A percentile compares a stretch with the other conserved stretches of the same genome.
Evolutionary conservation across 2,113 vertebrate genomes (phyloP).

Genomic region (Entelurus aequoreus): DNA sequence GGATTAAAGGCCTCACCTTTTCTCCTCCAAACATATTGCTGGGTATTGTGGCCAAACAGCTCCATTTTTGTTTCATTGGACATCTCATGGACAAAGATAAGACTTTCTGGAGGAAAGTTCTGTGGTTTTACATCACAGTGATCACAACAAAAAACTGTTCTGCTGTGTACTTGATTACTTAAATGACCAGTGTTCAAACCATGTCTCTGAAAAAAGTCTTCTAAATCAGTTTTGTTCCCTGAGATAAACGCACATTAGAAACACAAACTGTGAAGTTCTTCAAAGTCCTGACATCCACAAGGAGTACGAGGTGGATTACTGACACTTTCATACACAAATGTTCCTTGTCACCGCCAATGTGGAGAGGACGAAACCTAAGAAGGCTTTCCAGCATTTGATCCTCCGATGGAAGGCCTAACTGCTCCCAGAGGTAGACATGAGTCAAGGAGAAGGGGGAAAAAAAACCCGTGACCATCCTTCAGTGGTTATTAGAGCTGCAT

Average conservation of each 20-base stretch:
- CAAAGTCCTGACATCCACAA: slow-evolving; percentile 40
- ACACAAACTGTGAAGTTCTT: slow-evolving; percentile 32
- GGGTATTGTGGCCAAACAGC: too few relatives aligned
- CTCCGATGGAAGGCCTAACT: slow-evolving; percentile 44
- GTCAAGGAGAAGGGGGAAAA: slow-evolving; percentile 52
- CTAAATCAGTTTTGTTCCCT: slow-evolving; percentile 18
- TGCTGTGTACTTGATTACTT: slow-evolving; percentile 12
- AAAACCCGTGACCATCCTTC: slow-evolving; percentile 48
- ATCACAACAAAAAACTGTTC: neutral
- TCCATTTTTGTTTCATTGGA: too few relatives aligned
- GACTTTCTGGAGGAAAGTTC: too few relatives aligned
- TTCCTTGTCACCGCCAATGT: slow-evolving; percentile 36
- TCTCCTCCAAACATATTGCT: too few relatives aligned
- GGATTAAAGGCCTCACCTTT: too few relatives aligned
- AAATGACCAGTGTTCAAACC: slow-evolving; percentile 34
- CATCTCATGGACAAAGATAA: too few relatives aligned
- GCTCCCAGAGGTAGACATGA: slow-evolving; percentile 53
- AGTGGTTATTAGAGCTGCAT: slow-evolving; percentile 66
- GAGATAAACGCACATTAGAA: slow-evolving; percentile 16
- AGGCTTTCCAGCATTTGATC: slow-evolving; percentile 60
- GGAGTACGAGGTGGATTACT: slow-evolving; percentile 38
- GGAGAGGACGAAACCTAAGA: slow-evolving; percentile 55
- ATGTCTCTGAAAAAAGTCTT: slow-evolving; percentile 9
- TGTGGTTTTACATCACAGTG: neutral
- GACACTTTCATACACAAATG: slow-evolving; percentile 31